These are phyloP conservation scores for Aramus guarauna DNA, from an alignment of 2,113 vertebrate species.

Conservation along the genomic window DNA sequence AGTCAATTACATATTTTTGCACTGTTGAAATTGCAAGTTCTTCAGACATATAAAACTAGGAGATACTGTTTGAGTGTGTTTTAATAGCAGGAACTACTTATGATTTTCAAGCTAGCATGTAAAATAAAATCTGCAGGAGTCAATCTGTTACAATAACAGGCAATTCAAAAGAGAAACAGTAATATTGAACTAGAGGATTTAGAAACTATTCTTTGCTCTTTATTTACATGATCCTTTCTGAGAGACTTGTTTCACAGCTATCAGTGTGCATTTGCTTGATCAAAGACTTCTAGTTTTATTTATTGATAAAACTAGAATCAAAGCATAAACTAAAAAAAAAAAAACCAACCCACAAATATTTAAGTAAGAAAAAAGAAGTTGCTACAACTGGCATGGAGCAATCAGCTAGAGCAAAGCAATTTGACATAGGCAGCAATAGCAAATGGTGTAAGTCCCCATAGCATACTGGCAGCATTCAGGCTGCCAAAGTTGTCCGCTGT, in stretches of 20 bases:
- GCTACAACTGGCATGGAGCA: neutral
- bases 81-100: neutral
- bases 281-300: neutral
- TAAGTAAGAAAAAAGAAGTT: neutral
- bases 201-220: neutral
- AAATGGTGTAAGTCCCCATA: rapidly evolving
- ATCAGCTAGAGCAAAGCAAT: neutral
- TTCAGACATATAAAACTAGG: neutral
- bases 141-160: neutral
- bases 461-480: neutral
- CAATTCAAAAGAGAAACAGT: neutral
- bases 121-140: neutral
- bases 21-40: neutral
- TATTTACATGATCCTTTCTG: neutral
- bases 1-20: neutral
- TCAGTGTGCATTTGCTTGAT: neutral
- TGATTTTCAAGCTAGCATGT: neutral
- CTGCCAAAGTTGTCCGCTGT: neutral
- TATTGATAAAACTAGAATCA: neutral
- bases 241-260: neutral
- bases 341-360: neutral
- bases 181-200: neutral
- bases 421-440: neutral
- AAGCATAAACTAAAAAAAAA: neutral
- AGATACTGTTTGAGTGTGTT: neutral